Evolutionary conservation across 2,888 invertebrate genomes (phyloP), one percentile per base, ranked within the genome.

Genomic region (Acrocera orbiculus): DNA sequence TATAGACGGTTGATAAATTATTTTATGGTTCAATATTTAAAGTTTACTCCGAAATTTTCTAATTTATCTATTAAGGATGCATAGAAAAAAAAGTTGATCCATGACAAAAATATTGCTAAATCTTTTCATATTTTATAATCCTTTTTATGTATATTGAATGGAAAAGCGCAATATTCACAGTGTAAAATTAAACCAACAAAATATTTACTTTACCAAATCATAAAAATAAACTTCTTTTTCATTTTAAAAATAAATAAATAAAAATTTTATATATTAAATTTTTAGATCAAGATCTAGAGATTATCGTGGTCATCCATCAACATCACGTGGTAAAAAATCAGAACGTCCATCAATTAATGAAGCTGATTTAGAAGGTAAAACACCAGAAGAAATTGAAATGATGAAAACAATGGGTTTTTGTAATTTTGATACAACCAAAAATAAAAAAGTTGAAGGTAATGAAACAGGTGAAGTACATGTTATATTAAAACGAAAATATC

Each of bases 361-460:
- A 41, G 82, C 83, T 11, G 89, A 90, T 59, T 64, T 92, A 46
- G 81, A 82, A 60, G 90, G 89, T 15, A 87, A 92, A 62, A 73
- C 80, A 16, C 77, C 82, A 3, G 89, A 89, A 48, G 89, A 90
- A 59, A 78, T 85, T 47, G 87, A 87, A 56, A 93, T 96, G 92
- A 75, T 90, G 63, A 82, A 81, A 58, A 63, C 85, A 39, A 95
- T 98, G 95, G 98, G 96, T 13, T 98, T 98, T 60, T 82, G 85
- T 58, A 80, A 76, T 41, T 98, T 98, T 59, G 86, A 93, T 54
- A 76, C 87, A 1, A 95, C 96, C 0, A 96, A 98, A 67, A 86
- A 87, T 47, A 92, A 90, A 62, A 85, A 86, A 63, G 92, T 96
- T 0, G 78, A 81, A 1, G 90, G 87, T 19, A 96, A 96, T 54